These are phyloP conservation scores for Bolborhynchus lineola DNA, from an alignment of 2,113 vertebrate species.

Conservation along the genomic window DNA sequence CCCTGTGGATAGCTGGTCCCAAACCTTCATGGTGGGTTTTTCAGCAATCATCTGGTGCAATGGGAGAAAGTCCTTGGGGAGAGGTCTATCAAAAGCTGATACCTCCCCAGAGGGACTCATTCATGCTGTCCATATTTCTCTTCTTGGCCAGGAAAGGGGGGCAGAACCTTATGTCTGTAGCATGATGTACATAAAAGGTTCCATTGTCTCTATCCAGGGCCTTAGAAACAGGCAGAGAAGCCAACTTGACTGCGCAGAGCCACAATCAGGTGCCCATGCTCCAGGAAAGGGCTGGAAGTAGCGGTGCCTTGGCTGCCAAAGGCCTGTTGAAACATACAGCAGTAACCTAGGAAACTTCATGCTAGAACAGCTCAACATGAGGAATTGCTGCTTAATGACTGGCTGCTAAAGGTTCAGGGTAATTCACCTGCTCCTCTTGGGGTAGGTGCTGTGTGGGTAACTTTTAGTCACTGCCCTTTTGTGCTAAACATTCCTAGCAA, in stretches of 20 bases:
- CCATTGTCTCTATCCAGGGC: neutral
- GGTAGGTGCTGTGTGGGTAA: neutral
- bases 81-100: neutral
- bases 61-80: neutral
- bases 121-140: rapidly evolving
- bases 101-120: too few species aligned
- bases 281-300: neutral
- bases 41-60: neutral
- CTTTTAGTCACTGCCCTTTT: neutral
- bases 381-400: neutral
- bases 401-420: conserved; percentile 10
- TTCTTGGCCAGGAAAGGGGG: neutral
- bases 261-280: neutral
- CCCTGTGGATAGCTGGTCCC: neutral
- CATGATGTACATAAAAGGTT: neutral
- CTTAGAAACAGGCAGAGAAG: neutral
- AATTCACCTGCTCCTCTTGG: neutral
- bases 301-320: neutral
- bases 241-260: neutral
- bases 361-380: neutral
- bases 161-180: neutral
- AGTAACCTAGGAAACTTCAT: conserved; percentile 48
- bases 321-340: neutral
- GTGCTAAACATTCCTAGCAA: neutral
- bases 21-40: neutral